A percentile compares a stretch with the other conserved stretches of the same genome.
Evolutionary conservation across 1,140 invertebrate genomes (phyloP).

Genomic region (Littorina saxatilis): DNA sequence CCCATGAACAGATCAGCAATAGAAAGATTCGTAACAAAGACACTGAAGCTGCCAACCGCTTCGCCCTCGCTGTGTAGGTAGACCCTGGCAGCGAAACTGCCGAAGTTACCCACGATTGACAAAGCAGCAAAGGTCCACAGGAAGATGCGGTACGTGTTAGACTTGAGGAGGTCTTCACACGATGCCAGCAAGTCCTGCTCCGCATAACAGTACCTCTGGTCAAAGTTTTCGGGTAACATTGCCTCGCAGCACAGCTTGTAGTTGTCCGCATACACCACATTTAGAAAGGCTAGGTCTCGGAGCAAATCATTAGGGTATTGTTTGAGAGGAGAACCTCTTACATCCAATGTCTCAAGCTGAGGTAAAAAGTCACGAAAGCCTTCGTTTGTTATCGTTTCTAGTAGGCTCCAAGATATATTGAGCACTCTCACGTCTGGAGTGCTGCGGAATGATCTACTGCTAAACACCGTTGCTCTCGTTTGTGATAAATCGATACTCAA

Average conservation of each 20-base stretch:
- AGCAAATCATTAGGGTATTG: slow-evolving; percentile 7
- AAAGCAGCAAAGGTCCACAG: slow-evolving; percentile 47
- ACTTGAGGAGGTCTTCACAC: slow-evolving; percentile 17
- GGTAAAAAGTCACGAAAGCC: background rate
- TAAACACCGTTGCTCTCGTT: background rate
- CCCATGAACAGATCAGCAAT: slow-evolving; percentile 65
- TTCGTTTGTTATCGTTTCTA: background rate
- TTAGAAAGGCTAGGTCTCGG: background rate
- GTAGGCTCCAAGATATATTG: background rate
- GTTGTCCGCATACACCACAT: slow-evolving; percentile 17
- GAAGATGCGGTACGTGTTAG: slow-evolving; percentile 22
- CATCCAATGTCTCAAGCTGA: background rate
- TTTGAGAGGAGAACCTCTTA: background rate
- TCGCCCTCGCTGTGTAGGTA: slow-evolving; percentile 2
- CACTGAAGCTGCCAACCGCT: background rate
- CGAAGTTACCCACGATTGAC: slow-evolving; percentile 52
- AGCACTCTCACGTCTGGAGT: background rate
- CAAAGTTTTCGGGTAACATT: background rate
- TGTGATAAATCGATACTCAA: background rate
- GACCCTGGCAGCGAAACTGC: slow-evolving; percentile 38
- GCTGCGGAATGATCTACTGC: background rate
- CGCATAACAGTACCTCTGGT: background rate
- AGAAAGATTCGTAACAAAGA: slow-evolving; percentile 46
- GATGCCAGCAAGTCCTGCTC: background rate
- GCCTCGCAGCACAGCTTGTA: slow-evolving; percentile 17